Conservation (phyloP, 2,888 invertebrate species). For the Disparrhopalites patrizii region DNA sequence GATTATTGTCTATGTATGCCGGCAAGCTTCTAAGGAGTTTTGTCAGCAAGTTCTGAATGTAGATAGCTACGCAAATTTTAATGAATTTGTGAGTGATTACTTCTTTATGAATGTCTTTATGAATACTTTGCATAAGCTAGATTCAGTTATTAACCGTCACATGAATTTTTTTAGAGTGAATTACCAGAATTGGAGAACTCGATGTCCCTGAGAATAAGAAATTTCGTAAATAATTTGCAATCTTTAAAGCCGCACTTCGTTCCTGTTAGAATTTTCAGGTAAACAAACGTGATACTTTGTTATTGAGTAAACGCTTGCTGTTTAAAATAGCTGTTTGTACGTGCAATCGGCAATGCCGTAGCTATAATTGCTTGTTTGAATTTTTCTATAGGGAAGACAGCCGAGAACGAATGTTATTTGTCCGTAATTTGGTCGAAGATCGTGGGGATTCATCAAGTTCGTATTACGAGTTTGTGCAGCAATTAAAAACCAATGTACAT, state of each 20-base stretch:
- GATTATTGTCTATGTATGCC: constrained; percentile 79
- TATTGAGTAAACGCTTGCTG: too few species aligned
- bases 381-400: constrained; percentile 78
- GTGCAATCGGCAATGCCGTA: too few species aligned
- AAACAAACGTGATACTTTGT: constrained; percentile 49
- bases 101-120: background rate
- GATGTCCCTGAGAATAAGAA: constrained; percentile 69
- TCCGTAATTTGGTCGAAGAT: constrained; percentile 89
- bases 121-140: background rate
- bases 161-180: constrained; percentile 58
- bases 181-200: constrained; percentile 73
- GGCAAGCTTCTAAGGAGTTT: constrained; percentile 68
- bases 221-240: constrained; percentile 77
- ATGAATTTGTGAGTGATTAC: constrained; percentile 58
- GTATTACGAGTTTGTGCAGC: constrained; percentile 97
- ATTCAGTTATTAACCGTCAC: background rate
- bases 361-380: too few species aligned
- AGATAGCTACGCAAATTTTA: constrained; percentile 65
- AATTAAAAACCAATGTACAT: constrained; percentile 75
- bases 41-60: constrained; percentile 75
- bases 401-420: constrained; percentile 72
- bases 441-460: constrained; percentile 88
- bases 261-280: constrained; percentile 77
- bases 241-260: constrained; percentile 77
- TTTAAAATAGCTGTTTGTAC: too few species aligned